phyloP scores from a whole-genome alignment of 2,888 invertebrate genomes.

The Lymantria dispar region DNA sequence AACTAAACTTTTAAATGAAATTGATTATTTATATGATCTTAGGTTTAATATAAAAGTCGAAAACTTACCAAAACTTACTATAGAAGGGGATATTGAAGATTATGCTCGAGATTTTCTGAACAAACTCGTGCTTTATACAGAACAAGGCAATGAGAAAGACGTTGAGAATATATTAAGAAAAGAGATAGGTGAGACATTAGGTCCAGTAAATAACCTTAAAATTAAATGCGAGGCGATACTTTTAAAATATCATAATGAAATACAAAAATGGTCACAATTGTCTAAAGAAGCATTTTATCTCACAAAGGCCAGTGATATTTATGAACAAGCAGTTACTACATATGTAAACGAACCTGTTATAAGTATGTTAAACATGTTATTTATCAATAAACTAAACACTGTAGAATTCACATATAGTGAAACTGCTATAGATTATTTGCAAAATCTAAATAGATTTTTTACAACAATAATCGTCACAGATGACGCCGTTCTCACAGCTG shows the following conservation, averaged over 20 bases:
- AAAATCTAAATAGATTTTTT: neutral
- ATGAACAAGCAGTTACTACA: neutral
- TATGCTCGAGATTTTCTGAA: constrained; percentile 12
- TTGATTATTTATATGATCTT: constrained; percentile 6
- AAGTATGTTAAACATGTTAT: constrained; percentile 4
- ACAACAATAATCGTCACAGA: constrained; percentile 8
- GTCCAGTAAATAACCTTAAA: neutral
- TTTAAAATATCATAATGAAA: constrained; percentile 4
- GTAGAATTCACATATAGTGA: constrained; percentile 1
- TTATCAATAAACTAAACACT: neutral
- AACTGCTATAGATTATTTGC: neutral
- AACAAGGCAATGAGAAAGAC: constrained; percentile 9
- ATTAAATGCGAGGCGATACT: neutral
- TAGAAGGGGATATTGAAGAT: constrained; percentile 2
- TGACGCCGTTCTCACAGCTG: constrained; percentile 5
- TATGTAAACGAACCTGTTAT: constrained; percentile 7
- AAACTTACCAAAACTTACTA: constrained; percentile 13
- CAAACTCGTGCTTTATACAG: constrained; percentile 12
- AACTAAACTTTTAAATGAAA: neutral
- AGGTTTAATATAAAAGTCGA: constrained; percentile 8
- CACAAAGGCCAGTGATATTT: constrained; percentile 8
- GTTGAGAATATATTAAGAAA: constrained; percentile 8
- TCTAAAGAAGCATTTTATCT: constrained; percentile 4
- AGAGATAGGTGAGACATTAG: neutral
- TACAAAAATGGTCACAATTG: constrained; percentile 25